Evolutionary conservation across 2,113 vertebrate species (phyloP).

Genomic region (Albula goreensis): DNA sequence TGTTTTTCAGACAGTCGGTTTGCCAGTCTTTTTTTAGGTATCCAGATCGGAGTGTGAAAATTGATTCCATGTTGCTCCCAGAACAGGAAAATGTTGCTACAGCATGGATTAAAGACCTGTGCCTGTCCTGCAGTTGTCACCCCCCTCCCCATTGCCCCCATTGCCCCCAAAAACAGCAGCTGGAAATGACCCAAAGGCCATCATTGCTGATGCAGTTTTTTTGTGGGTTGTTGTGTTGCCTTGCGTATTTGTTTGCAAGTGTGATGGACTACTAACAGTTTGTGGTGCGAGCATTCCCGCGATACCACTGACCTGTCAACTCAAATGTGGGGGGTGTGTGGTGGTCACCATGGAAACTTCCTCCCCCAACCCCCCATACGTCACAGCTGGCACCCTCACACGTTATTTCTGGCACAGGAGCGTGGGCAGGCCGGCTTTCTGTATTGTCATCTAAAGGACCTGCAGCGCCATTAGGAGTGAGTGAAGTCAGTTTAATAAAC

Average conservation of each 20-base stretch:
- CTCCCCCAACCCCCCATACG: background rate
- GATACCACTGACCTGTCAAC: background rate
- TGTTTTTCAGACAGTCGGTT: background rate
- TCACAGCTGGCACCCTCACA: background rate
- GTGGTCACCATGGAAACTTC: background rate
- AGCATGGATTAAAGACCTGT: background rate
- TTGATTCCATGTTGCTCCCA: background rate
- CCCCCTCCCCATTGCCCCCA: no score
- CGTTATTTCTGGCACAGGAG: background rate
- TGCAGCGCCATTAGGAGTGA: background rate
- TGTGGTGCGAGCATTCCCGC: background rate
- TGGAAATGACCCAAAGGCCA: background rate
- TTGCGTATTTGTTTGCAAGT: background rate
- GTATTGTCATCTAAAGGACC: background rate
- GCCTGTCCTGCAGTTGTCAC: no score
- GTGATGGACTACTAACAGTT: background rate
- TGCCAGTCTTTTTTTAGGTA: background rate
- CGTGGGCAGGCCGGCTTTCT: background rate
- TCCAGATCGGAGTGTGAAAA: background rate
- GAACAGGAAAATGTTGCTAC: background rate
- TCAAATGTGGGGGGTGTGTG: background rate
- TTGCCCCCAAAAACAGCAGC: background rate
- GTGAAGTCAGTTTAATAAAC: background rate
- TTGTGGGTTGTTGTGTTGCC: background rate
- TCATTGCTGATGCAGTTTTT: background rate